These are phyloP conservation scores for Taphrorychus bicolor DNA, from an alignment of 2,888 invertebrate species.

Conservation along the genomic window DNA sequence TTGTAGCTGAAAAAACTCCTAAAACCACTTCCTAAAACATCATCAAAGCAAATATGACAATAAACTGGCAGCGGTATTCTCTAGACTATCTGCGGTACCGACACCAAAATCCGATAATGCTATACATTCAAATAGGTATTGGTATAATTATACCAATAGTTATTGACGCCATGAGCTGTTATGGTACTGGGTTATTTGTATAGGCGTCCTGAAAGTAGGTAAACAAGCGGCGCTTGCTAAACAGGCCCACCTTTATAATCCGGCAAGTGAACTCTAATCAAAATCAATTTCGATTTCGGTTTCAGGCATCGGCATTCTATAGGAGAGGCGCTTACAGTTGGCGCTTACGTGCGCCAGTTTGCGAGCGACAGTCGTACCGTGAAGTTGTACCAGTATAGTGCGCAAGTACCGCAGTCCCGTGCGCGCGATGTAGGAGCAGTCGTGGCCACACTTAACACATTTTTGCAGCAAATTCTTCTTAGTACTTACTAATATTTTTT, in stretches of 20 bases:
- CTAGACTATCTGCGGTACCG: neutral
- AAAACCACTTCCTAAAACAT: too few relatives aligned
- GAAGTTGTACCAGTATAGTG: neutral
- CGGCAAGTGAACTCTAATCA: constrained; percentile 28
- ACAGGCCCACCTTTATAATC: constrained; percentile 27
- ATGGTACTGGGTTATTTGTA: neutral
- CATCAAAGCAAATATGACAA: neutral
- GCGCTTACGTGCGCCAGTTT: neutral
- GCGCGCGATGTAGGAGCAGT: constrained; percentile 4
- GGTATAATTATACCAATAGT: too few relatives aligned
- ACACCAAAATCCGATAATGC: neutral
- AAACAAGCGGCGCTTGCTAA: constrained; percentile 35
- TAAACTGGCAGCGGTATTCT: neutral
- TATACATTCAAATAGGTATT: too few relatives aligned
- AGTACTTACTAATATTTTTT: too few relatives aligned
- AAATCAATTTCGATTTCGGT: constrained; percentile 28
- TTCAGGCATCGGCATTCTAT: neutral
- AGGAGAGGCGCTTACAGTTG: too few relatives aligned
- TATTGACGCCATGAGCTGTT: too few relatives aligned
- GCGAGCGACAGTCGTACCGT: neutral
- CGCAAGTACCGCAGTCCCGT: neutral
- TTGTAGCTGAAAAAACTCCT: too few relatives aligned
- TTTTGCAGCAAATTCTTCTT: too few relatives aligned
- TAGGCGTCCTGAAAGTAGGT: constrained; percentile 18
- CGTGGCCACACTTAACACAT: too few relatives aligned